Percentiles rank a stretch among this genome's conserved stretches.
Evolutionary conservation across 2,797 vertebrate genomes (phyloP).

Genomic region (Microtus agrestis): DNA sequence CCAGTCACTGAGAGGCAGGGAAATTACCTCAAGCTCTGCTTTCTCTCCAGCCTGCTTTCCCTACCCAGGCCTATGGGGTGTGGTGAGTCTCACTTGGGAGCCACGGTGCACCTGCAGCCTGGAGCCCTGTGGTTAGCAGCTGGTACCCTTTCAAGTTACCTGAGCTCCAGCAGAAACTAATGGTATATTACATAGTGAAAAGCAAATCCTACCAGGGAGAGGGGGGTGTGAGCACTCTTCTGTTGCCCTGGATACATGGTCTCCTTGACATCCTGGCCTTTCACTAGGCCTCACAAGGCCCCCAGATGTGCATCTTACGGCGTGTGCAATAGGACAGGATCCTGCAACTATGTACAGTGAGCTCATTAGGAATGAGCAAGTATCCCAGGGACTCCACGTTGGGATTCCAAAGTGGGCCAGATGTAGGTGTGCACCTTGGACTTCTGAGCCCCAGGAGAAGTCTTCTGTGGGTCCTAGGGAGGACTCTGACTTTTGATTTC

Average conservation of each 20-base stretch:
- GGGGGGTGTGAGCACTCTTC: background rate
- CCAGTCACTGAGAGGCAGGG: accelerated
- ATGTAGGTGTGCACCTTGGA: accelerated
- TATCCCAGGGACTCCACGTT: accelerated
- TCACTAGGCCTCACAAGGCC: background rate
- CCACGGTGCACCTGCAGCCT: accelerated
- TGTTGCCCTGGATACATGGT: background rate
- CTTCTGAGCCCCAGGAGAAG: accelerated
- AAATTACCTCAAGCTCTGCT: background rate
- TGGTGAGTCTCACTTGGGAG: background rate
- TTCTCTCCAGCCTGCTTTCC: background rate
- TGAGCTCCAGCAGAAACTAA: conserved; percentile 42
- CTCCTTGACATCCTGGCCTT: background rate
- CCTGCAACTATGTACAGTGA: accelerated
- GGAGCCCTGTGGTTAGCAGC: background rate
- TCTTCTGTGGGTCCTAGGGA: background rate
- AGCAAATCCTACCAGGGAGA: background rate
- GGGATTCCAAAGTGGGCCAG: accelerated
- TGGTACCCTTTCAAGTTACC: conserved; percentile 23
- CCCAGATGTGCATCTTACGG: background rate
- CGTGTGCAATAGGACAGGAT: accelerated
- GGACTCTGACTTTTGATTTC: background rate
- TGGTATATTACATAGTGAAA: background rate
- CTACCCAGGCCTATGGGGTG: background rate
- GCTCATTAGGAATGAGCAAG: accelerated